phyloP scores from a whole-genome alignment of 2,797 vertebrate genomes.

The Pseudomugil gertrudae region DNA sequence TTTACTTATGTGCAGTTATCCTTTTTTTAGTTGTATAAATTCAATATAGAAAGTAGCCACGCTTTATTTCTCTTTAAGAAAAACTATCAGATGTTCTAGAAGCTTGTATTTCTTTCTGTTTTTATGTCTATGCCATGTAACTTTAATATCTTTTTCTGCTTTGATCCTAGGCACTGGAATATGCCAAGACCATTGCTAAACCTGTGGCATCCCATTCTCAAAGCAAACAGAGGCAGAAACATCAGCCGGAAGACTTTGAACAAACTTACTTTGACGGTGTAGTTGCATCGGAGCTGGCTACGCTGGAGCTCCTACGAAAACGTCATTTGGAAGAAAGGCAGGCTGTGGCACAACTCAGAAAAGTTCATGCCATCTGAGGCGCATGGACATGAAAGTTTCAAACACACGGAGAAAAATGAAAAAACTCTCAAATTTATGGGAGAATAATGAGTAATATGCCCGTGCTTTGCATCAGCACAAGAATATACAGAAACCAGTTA shows the following conservation, averaged over 20 bases:
- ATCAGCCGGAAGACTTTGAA: constrained; percentile 18
- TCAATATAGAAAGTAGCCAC: too few relatives aligned
- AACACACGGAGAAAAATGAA: neutral
- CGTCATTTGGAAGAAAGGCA: constrained; percentile 90
- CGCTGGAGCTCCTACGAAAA: constrained; percentile 82
- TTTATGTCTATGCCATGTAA: too few relatives aligned
- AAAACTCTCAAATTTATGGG: too few relatives aligned
- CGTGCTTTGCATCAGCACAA: too few relatives aligned
- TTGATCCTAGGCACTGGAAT: constrained; percentile 87
- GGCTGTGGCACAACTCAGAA: constrained; percentile 83
- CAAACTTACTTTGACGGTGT: constrained; percentile 45
- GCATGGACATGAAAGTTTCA: neutral
- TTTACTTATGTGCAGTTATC: too few relatives aligned
- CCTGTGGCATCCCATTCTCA: constrained; percentile 69
- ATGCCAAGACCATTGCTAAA: constrained; percentile 88
- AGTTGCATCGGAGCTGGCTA: constrained; percentile 70
- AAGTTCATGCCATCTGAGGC: constrained; percentile 68
- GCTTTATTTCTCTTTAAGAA: neutral
- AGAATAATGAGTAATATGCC: too few relatives aligned
- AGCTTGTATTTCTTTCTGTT: too few relatives aligned
- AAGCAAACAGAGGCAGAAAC: constrained; percentile 33
- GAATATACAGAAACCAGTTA: too few relatives aligned
- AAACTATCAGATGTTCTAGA: too few relatives aligned
- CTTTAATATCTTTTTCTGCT: constrained; percentile 1
- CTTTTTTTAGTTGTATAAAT: too few relatives aligned